phyloP scores from a whole-genome alignment of 2,888 invertebrate species.

The Acanthopleura granulata region DNA sequence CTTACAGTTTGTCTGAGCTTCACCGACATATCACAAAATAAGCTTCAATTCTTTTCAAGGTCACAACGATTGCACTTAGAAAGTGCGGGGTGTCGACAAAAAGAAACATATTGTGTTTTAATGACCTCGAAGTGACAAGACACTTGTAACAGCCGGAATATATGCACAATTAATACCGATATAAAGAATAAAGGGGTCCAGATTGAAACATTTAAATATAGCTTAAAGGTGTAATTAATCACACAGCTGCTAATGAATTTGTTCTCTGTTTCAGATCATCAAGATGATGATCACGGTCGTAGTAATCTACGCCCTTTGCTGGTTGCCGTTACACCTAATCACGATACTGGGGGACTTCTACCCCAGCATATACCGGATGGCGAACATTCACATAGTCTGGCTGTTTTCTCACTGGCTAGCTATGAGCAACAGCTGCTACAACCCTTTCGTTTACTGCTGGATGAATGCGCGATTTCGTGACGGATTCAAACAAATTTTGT shows the following conservation, averaged over 20 bases:
- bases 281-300: constrained; percentile 92
- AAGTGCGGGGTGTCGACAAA: too few relatives aligned
- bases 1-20: too few relatives aligned
- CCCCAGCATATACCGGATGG: constrained; percentile 42
- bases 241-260: neutral
- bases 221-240: too few relatives aligned
- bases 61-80: too few relatives aligned
- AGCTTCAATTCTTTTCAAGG: too few relatives aligned
- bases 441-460: constrained; percentile 96
- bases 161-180: neutral
- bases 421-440: constrained; percentile 97
- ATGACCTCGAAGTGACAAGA: neutral
- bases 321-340: constrained; percentile 93
- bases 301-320: constrained; percentile 92
- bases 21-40: too few relatives aligned
- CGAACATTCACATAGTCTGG: constrained; percentile 53
- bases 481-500: constrained; percentile 36
- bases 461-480: constrained; percentile 84
- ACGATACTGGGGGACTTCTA: constrained; percentile 78
- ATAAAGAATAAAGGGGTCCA: neutral
- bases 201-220: too few relatives aligned
- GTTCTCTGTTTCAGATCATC: constrained; percentile 67
- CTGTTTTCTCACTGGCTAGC: constrained; percentile 80
- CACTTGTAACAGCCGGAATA: neutral
- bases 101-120: too few relatives aligned